Base-by-base conservation (phyloP, 2,797 vertebrate species). In the Sebastes vulpes region DNA sequence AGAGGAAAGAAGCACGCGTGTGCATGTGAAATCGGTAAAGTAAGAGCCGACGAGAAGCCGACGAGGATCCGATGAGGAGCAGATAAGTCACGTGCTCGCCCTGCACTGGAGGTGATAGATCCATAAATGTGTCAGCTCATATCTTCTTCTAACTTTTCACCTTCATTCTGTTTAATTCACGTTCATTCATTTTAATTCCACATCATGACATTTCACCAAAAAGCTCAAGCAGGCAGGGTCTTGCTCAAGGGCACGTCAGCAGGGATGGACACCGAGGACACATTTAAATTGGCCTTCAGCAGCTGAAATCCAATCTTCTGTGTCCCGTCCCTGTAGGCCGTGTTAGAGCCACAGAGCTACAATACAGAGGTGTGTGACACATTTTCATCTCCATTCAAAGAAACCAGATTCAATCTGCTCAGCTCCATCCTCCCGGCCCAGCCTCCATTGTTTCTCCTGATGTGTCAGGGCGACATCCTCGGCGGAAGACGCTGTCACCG, bases 401-500 rank as follows among this genome's bases (percentile, higher is more conserved):
- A 67, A 65, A 65, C 78, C 75, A 75, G 59, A 42, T 80, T 79
- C 77, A 61, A 87, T 85, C 82, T 85, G 79, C 86, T 82, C n/a
- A 21, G 81, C 4, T 75, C 58, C 88, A 78, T 90, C 89, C 90
- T 88, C 66, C 73, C 4, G 5, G 23, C 64, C 12, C 29, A 28
- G 77, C 66, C 72, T 84, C 89, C 79, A 93, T 95, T 94, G 93
- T 95, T 87, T 29, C 82, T 69, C 57, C 48, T 11, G 58, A 76
- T 68, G 83, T 77, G 77, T 81, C 75, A 65, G 86, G 75, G 71
- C 61, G 42, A 82, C 83, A 79, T 94, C 85, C 87, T 83, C 53
- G 21, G 54, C 83, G 90, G 93, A 93, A 83, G 83, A 52, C 23
- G 57, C 83, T 90, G 93, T 95, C 93, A 93, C 86, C 66, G 72